phyloP scores from a whole-genome alignment of 2,888 invertebrate species.

The Dorcus parallelipipedus region DNA sequence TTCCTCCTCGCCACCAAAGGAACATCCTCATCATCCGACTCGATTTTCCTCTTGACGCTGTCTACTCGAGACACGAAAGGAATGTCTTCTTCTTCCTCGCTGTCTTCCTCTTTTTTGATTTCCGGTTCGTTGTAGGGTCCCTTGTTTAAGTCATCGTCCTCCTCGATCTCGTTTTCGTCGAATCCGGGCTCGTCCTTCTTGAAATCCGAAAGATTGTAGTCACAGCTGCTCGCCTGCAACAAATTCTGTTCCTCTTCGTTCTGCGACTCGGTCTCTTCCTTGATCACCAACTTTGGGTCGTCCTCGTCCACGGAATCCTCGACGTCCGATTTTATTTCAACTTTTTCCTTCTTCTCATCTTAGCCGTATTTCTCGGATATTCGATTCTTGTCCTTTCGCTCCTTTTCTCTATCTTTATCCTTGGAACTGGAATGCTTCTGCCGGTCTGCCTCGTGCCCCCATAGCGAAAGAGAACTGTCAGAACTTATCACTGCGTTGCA shows the following conservation, averaged over 20 bases:
- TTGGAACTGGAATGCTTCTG: slow-evolving; percentile 46
- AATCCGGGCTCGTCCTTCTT: slow-evolving; percentile 51
- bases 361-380: slow-evolving; percentile 17
- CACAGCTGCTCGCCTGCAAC: slow-evolving; percentile 66
- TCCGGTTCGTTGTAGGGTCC: slow-evolving; percentile 51
- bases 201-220: slow-evolving; percentile 69
- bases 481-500: too few species aligned
- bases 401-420: slow-evolving; percentile 57
- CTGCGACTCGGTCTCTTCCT: slow-evolving; percentile 47
- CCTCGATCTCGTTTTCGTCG: slow-evolving; percentile 28
- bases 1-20: slow-evolving; percentile 68
- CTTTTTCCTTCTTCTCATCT: slow-evolving; percentile 30
- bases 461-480: too few species aligned
- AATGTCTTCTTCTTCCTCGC: slow-evolving; percentile 65
- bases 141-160: slow-evolving; percentile 27
- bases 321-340: slow-evolving; percentile 26
- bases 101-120: slow-evolving; percentile 42
- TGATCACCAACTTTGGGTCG: slow-evolving; percentile 45
- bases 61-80: slow-evolving; percentile 56
- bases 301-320: slow-evolving; percentile 45
- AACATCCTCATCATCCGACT: slow-evolving; percentile 56
- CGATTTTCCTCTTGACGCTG: slow-evolving; percentile 27
- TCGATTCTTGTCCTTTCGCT: slow-evolving; percentile 41
- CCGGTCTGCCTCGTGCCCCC: too few species aligned
- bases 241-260: slow-evolving; percentile 43